These are phyloP conservation scores for Drosophila funebris DNA, from an alignment of 1,140 invertebrate genomes.

Conservation along the genomic window DNA sequence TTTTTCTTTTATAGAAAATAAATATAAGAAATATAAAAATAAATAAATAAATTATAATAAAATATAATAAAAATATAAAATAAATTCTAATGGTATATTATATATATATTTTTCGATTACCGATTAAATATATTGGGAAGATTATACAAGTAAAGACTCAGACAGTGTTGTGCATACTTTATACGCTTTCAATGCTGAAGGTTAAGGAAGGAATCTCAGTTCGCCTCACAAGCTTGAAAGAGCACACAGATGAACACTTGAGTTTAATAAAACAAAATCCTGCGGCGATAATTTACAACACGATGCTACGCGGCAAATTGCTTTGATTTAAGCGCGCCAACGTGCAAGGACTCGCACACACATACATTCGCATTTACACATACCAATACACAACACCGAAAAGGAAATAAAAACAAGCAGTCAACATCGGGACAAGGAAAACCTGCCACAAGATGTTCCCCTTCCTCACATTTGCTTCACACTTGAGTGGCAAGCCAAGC, in stretches of 20 bases:
- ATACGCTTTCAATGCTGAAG: neutral
- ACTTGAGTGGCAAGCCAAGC: slow-evolving; percentile 71
- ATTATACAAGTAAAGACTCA: neutral
- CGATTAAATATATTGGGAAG: neutral
- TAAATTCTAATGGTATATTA: too few relatives aligned
- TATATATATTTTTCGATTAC: too few relatives aligned
- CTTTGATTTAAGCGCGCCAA: slow-evolving; percentile 81
- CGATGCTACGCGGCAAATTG: slow-evolving; percentile 77
- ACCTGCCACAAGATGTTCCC: slow-evolving; percentile 71
- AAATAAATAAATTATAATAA: too few relatives aligned
- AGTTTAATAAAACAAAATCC: slow-evolving; percentile 82
- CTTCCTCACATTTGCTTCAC: slow-evolving; percentile 35
- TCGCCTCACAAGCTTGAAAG: slow-evolving; percentile 15
- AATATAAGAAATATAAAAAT: too few relatives aligned
- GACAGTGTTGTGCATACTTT: neutral
- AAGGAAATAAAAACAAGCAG: slow-evolving; percentile 80
- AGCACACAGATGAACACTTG: slow-evolving; percentile 44
- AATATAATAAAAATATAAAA: too few relatives aligned
- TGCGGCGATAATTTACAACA: slow-evolving; percentile 80
- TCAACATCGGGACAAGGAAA: slow-evolving; percentile 66
- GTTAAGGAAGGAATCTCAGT: slow-evolving; percentile 48
- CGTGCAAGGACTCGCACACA: slow-evolving; percentile 58
- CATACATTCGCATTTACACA: slow-evolving; percentile 37
- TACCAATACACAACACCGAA: slow-evolving; percentile 25
- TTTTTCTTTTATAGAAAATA: too few relatives aligned